Conservation (phyloP, 2,888 invertebrate genomes). For the Sericinus montela region DNA sequence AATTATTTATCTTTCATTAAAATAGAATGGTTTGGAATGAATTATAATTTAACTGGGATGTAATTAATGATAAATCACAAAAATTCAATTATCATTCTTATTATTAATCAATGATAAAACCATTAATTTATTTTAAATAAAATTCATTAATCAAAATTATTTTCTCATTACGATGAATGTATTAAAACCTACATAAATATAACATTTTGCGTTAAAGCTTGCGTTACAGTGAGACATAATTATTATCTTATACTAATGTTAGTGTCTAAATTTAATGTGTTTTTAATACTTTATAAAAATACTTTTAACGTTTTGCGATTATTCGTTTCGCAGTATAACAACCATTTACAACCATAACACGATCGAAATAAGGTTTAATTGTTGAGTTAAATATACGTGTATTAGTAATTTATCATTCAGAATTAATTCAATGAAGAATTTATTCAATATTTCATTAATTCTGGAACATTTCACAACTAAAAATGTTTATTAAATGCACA, state of each 20-base stretch:
- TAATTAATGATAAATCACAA: not conserved
- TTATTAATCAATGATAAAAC: not conserved
- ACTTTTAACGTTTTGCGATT: not conserved
- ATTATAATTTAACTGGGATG: not conserved
- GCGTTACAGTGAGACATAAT: not conserved
- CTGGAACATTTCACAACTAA: no score
- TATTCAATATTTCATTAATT: no score
- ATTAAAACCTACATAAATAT: no score
- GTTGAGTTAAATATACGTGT: no score
- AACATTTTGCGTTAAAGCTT: slow-evolving; percentile 1
- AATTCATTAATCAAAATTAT: not conserved
- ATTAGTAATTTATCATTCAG: no score
- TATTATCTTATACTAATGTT: not conserved
- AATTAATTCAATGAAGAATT: no score
- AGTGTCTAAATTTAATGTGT: not conserved
- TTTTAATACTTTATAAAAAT: not conserved
- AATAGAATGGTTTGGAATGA: slow-evolving; percentile 6
- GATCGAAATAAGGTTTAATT: no score
- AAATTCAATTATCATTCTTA: not conserved
- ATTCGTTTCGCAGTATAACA: not conserved
- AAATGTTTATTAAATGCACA: no score
- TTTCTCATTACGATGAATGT: no score
- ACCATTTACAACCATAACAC: not conserved
- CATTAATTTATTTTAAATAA: not conserved
- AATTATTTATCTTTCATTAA: not conserved